A percentile compares a stretch with the other conserved stretches of the same genome.
Conservation (phyloP, 2,888 invertebrate genomes). For the Hyposoter dolosus region DNA sequence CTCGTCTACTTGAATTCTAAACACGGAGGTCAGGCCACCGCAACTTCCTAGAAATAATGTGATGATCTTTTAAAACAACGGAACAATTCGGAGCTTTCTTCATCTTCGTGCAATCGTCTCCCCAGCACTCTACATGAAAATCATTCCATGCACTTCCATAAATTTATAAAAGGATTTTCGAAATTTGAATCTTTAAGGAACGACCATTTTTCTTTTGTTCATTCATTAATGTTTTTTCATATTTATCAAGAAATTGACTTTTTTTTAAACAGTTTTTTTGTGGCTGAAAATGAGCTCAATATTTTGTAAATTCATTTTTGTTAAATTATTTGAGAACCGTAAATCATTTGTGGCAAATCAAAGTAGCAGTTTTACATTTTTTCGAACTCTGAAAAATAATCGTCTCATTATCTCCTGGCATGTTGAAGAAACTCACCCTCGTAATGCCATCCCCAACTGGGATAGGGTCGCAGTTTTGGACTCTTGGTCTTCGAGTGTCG, state of each 20-base stretch:
- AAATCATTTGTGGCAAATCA: neutral
- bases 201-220: neutral
- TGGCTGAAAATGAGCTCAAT: neutral
- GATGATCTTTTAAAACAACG: neutral
- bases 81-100: neutral
- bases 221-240: neutral
- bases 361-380: neutral
- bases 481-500: slow-evolving; percentile 86
- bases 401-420: neutral
- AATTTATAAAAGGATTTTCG: too few relatives aligned
- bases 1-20: slow-evolving; percentile 90
- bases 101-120: neutral
- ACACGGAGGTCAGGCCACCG: slow-evolving; percentile 91
- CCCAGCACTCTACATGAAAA: neutral
- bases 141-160: too few relatives aligned
- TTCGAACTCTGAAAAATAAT: neutral
- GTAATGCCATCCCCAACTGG: slow-evolving; percentile 90
- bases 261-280: neutral
- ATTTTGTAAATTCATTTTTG: neutral
- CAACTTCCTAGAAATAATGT: slow-evolving; percentile 86
- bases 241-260: neutral
- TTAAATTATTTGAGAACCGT: neutral
- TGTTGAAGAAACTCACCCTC: slow-evolving; percentile 83
- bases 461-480: slow-evolving; percentile 90
- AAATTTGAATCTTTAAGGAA: neutral